Percentiles rank a stretch among this genome's conserved stretches.
phyloP scores from a whole-genome alignment of 1,140 invertebrate species.

The Heliconius hermathena region DNA sequence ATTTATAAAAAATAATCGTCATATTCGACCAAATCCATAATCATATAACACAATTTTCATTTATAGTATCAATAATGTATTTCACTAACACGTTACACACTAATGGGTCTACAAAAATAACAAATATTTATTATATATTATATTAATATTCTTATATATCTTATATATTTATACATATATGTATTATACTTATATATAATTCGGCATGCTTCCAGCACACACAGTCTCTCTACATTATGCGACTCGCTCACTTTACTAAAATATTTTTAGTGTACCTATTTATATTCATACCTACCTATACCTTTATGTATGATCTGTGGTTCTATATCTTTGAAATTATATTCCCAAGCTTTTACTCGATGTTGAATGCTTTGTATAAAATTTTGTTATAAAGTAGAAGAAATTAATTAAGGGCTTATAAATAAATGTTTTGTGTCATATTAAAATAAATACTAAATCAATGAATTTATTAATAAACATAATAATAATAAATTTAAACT shows the following conservation, averaged over 20 bases:
- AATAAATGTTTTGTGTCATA: not conserved
- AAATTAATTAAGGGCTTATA: constrained; percentile 18
- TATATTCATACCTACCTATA: constrained; percentile 26
- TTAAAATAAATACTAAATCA: not conserved
- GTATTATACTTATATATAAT: not conserved
- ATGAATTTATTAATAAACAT: not conserved
- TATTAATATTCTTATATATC: constrained; percentile 19
- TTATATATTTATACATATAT: constrained; percentile 4
- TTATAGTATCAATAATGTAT: not conserved
- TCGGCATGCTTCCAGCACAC: constrained; percentile 55
- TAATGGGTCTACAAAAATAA: constrained; percentile 63
- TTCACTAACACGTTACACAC: constrained; percentile 45
- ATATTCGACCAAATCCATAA: not conserved
- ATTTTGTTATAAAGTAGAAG: constrained; percentile 27
- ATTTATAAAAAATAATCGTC: not conserved
- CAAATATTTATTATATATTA: constrained; percentile 18
- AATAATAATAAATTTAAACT: not conserved
- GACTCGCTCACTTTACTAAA: constrained; percentile 35
- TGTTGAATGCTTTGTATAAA: constrained; percentile 35
- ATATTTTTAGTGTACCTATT: constrained; percentile 19
- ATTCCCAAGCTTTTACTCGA: constrained; percentile 35
- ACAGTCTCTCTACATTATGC: constrained; percentile 40
- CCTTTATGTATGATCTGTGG: constrained; percentile 23
- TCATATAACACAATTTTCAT: constrained; percentile 1
- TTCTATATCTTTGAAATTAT: constrained; percentile 22